Conservation (phyloP, 2,797 vertebrate species). For the Silurus aristotelis region DNA sequence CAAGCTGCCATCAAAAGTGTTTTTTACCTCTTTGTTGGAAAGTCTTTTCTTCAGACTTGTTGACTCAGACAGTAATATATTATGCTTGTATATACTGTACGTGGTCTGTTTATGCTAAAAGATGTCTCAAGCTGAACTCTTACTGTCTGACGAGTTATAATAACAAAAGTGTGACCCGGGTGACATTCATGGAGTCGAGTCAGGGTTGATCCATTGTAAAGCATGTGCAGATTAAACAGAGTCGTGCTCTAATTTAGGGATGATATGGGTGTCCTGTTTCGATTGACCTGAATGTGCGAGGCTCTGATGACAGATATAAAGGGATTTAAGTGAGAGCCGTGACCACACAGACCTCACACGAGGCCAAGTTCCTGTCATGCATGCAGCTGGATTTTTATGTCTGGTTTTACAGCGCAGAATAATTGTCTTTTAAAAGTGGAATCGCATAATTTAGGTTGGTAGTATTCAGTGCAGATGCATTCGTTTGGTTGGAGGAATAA, state of each 20-base stretch:
- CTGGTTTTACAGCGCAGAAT: neutral
- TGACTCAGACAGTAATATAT: constrained; percentile 25
- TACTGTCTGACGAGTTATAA: neutral
- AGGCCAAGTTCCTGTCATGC: neutral
- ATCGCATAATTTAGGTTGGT: neutral
- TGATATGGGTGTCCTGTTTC: constrained; percentile 43
- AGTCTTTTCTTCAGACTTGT: constrained; percentile 14
- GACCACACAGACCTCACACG: neutral
- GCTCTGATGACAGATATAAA: constrained; percentile 42
- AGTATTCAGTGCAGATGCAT: neutral
- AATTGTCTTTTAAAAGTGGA: neutral
- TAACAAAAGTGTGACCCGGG: neutral
- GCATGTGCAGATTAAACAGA: constrained; percentile 30
- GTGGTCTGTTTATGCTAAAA: neutral
- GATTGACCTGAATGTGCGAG: constrained; percentile 35
- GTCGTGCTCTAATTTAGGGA: constrained; percentile 19
- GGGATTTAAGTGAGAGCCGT: constrained; percentile 16
- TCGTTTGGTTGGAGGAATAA: neutral
- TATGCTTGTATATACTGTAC: neutral
- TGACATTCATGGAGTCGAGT: constrained; percentile 18
- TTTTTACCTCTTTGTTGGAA: neutral
- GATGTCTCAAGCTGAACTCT: neutral
- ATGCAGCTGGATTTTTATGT: neutral
- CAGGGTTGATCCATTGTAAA: constrained; percentile 25
- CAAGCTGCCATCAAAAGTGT: constrained; percentile 2